Evolutionary conservation across 2,888 invertebrate genomes (phyloP).

Genomic region (Oscheius onirici): DNA sequence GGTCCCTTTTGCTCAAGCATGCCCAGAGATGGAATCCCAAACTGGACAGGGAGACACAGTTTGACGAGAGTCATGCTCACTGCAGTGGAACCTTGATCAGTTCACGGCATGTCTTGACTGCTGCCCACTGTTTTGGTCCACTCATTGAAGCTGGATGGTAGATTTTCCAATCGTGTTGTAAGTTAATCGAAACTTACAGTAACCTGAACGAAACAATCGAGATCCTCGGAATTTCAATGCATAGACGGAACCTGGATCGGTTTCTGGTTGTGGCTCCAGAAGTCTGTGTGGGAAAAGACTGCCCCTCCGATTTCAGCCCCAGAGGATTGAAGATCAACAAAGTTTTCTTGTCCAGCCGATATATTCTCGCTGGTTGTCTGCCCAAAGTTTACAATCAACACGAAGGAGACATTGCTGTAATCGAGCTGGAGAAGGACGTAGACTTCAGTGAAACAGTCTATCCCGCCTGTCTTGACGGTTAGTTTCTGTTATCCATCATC

Average conservation of each 20-base stretch:
- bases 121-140: slow-evolving; percentile 15
- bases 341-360: slow-evolving; percentile 10
- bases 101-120: slow-evolving; percentile 1
- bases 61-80: slow-evolving; percentile 8
- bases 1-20: slow-evolving; percentile 6
- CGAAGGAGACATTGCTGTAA: slow-evolving; percentile 12
- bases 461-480: slow-evolving; percentile 10
- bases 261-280: slow-evolving; percentile 6
- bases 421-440: slow-evolving; percentile 4
- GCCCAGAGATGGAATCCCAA: slow-evolving; percentile 2
- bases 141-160: slow-evolving; percentile 7
- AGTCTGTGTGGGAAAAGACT: neutral
- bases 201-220: neutral
- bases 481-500: neutral
- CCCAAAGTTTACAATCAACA: neutral
- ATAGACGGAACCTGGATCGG: slow-evolving; percentile 1
- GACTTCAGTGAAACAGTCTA: neutral
- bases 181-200: neutral
- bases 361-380: neutral
- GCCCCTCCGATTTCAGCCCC: neutral
- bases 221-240: neutral
- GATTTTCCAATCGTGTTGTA: no score
- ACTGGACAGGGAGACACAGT: neutral
- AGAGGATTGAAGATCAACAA: slow-evolving; percentile 9
- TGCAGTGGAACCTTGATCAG: slow-evolving; percentile 12